These are phyloP conservation scores for Furnarius figulus DNA, from an alignment of 2,113 vertebrate species.

Conservation along the genomic window DNA sequence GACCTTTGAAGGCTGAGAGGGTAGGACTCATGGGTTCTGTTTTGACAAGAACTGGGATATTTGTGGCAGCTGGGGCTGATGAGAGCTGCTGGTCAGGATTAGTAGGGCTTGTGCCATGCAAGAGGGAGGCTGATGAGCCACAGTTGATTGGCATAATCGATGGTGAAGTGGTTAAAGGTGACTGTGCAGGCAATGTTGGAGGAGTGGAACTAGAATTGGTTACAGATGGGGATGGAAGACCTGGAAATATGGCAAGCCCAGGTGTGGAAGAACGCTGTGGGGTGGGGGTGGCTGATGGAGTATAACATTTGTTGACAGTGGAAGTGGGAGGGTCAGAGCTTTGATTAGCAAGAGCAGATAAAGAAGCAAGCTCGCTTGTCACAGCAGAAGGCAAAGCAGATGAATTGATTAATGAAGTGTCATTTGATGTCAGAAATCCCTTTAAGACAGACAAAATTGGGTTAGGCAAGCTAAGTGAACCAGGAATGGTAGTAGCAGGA, in stretches of 20 bases:
- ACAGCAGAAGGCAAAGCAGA: slow-evolving; percentile 69
- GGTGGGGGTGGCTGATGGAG: slow-evolving; percentile 77
- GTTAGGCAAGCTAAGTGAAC: slow-evolving; percentile 76
- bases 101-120: slow-evolving; percentile 70
- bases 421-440: slow-evolving; percentile 81
- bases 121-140: slow-evolving; percentile 60
- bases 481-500: slow-evolving; percentile 70
- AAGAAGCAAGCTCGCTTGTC: slow-evolving; percentile 75
- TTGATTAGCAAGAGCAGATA: slow-evolving; percentile 77
- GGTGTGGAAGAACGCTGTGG: slow-evolving; percentile 80
- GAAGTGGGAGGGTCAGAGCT: slow-evolving; percentile 63
- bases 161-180: slow-evolving; percentile 66
- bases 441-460: slow-evolving; percentile 82
- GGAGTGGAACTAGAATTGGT: slow-evolving; percentile 59
- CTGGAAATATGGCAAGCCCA: slow-evolving; percentile 74
- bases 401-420: slow-evolving; percentile 71
- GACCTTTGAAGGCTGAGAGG: slow-evolving; percentile 91
- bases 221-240: slow-evolving; percentile 68
- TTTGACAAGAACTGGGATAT: slow-evolving; percentile 71
- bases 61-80: slow-evolving; percentile 66
- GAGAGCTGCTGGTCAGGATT: slow-evolving; percentile 73
- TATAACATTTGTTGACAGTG: slow-evolving; percentile 85
- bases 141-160: slow-evolving; percentile 54
- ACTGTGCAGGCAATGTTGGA: slow-evolving; percentile 53
- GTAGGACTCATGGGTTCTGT: slow-evolving; percentile 85